Conservation (phyloP, 2,797 vertebrate genomes). For the Falco concolor region DNA sequence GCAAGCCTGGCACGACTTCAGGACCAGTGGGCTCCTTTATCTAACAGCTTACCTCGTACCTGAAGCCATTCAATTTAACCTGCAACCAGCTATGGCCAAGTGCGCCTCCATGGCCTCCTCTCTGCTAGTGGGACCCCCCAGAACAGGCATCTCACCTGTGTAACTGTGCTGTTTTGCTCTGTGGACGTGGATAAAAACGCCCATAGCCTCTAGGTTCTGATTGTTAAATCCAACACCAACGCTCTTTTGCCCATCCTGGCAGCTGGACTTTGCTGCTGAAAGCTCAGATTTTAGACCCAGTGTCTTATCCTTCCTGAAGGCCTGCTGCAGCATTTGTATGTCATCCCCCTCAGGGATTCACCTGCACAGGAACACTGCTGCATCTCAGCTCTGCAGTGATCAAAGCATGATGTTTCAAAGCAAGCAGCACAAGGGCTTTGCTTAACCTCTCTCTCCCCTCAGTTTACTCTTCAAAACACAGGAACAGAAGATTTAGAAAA, state of each 20-base stretch:
- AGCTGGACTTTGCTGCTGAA: not conserved
- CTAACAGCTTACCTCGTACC: not conserved
- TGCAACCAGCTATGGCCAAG: not conserved
- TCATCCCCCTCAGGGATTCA: not conserved
- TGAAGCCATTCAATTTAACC: not conserved
- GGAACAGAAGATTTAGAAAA: not conserved
- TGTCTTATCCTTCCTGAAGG: not conserved
- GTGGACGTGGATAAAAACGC: not conserved
- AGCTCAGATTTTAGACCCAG: not conserved
- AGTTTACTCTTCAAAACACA: not conserved
- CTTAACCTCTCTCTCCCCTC: not conserved
- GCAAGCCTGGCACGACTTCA: not conserved
- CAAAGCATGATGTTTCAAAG: not conserved
- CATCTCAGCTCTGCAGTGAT: not conserved
- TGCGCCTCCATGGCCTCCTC: not conserved
- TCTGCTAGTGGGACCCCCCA: not conserved
- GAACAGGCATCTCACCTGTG: not conserved
- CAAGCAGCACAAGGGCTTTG: not conserved
- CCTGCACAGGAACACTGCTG: not conserved
- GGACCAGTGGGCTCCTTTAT: not conserved
- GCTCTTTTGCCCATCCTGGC: not conserved
- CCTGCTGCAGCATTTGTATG: fast-evolving
- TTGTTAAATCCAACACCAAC: not conserved
- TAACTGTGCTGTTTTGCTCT: not conserved
- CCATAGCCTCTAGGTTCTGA: not conserved